phyloP scores from a whole-genome alignment of 2,113 vertebrate genomes.

The Parotia lawesii region DNA sequence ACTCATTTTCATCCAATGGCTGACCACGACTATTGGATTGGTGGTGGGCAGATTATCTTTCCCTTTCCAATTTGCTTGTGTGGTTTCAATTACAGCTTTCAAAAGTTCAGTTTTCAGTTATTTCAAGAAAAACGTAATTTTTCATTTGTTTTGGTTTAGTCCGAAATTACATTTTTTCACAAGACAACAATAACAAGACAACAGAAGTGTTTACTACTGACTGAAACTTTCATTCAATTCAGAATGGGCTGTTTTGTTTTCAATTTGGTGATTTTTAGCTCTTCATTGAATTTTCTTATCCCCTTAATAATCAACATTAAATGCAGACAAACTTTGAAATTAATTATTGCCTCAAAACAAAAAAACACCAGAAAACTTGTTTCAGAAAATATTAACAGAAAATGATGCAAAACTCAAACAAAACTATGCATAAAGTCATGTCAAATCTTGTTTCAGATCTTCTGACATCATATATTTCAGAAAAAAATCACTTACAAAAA shows the following conservation, averaged over 20 bases:
- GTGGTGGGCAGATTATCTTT: not conserved
- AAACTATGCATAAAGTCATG: not conserved
- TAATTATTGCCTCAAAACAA: not conserved
- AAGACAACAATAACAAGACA: slow-evolving; percentile 27
- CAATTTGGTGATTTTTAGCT: not conserved
- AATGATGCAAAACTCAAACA: not conserved
- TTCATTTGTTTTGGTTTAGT: slow-evolving; percentile 39
- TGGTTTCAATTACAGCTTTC: slow-evolving; percentile 38
- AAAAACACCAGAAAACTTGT: not conserved
- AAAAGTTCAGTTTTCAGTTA: slow-evolving; percentile 16
- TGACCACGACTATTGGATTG: not conserved
- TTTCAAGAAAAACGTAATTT: not conserved
- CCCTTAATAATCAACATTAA: not conserved
- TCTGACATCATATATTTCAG: not conserved
- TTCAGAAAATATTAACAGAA: not conserved
- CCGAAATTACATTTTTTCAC: slow-evolving; percentile 18
- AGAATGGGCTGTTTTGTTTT: slow-evolving; percentile 12
- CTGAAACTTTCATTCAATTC: slow-evolving; percentile 31
- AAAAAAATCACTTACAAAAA: not conserved
- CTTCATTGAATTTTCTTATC: not conserved
- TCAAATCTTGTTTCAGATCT: not conserved
- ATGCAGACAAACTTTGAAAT: not conserved
- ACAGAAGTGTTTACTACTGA: slow-evolving; percentile 38
- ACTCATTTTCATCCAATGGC: not conserved
- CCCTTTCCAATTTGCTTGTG: not conserved